Base-by-base conservation (phyloP, 2,797 vertebrate species). In the Hipposideros larvatus region DNA sequence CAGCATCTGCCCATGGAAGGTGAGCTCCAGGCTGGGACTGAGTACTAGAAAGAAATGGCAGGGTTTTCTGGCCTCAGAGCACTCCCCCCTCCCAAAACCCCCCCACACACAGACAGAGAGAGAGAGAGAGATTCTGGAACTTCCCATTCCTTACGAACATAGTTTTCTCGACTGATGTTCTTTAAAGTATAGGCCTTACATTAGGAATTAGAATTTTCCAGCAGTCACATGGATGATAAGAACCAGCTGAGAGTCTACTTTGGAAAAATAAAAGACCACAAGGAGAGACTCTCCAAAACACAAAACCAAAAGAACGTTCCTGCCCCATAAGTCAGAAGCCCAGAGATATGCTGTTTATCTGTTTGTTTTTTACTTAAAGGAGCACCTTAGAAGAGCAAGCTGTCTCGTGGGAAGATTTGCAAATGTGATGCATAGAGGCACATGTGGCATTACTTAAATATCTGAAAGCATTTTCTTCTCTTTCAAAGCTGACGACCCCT, bases 201-300 rank as follows among this genome's bases (percentile, higher is more conserved):
- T 94, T 80, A 75, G 80, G 87, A 82, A 63, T 78, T 41, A 82
- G 74, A 83, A 68, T 85, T 85, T 95, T 46, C 84, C 84, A 78
- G 88, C 71, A 41, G 74, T 89, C 89, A 73, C 61, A 34, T 7
- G 55, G 66, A 55, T 88, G 91, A 96, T 82, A 88, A 94, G 90
- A 94, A 87, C 74, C 97, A 96, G 90, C 85, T 73, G 96, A 88
- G 41, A 77, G 55, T 90, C 92, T 97, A 86, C 91, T 95, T 91
- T 87, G 95, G 95, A 77, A 95, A 97, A 96, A 91, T n/a, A 43
- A 71, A 82, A 94, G 48, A 46, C 96, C 88, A 31, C 77, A 96
- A 96, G 74, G 73, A 92, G 96, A 97, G 68, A 48, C 34, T 87
- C 41, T 75, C 96, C 97, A 74, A 94, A 92, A 91, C 53, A 75